Evolutionary conservation across 2,888 invertebrate species (phyloP).

Genomic region (Chymomyza procnemis): DNA sequence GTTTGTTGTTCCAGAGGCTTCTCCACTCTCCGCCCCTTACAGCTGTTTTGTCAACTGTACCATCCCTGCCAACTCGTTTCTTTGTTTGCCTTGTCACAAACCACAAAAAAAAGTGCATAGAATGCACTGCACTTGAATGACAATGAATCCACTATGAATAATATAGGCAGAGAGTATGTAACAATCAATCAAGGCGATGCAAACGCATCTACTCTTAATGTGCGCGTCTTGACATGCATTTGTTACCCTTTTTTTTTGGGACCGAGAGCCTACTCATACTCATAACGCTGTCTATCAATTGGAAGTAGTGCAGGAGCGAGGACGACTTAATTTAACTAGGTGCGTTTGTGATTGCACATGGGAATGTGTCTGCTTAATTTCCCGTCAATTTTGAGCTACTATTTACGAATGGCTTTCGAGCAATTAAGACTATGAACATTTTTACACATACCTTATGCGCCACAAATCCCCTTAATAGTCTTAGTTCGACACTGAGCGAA

Average conservation of each 20-base stretch:
- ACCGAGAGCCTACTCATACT: not conserved
- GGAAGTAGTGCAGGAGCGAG: not conserved
- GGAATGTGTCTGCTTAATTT: conserved; percentile 44
- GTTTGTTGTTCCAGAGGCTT: conserved; percentile 18
- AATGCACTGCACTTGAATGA: conserved; percentile 7
- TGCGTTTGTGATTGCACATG: not conserved
- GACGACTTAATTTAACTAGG: no score
- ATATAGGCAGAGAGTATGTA: conserved; percentile 35
- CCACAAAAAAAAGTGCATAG: not conserved
- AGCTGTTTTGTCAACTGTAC: no score
- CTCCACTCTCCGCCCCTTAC: no score
- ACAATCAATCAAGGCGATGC: conserved; percentile 55
- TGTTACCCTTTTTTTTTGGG: conserved; percentile 33
- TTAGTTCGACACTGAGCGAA: not conserved
- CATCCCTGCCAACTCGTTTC: not conserved
- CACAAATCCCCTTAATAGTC: not conserved
- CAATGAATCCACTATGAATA: conserved; percentile 31
- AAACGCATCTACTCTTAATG: not conserved
- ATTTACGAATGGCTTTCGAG: no score
- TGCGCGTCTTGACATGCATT: conserved; percentile 41
- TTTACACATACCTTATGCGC: not conserved
- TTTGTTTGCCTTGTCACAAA: not conserved
- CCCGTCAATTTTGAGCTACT: conserved; percentile 22
- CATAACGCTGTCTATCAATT: not conserved
- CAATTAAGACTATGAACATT: not conserved